phyloP scores from a whole-genome alignment of 2,797 vertebrate species.

The Danio kyathit region DNA sequence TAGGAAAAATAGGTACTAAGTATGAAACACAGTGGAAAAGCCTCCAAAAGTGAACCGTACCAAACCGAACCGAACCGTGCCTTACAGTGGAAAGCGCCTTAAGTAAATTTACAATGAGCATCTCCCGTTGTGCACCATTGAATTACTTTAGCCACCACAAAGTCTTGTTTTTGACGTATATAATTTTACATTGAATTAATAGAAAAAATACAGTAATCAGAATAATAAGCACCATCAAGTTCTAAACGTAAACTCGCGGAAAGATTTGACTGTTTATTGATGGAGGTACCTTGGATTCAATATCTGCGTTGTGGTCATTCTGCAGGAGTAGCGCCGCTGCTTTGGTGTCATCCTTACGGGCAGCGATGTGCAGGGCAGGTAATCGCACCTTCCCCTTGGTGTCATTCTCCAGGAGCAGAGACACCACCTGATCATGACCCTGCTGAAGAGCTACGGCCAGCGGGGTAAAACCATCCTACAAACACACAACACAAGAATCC shows the following conservation, averaged over 20 bases:
- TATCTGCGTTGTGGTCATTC: slow-evolving; percentile 95
- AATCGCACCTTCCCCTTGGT: slow-evolving; percentile 98
- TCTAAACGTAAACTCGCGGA: slow-evolving; percentile 39
- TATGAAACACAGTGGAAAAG: too few relatives aligned
- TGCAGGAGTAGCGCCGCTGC: slow-evolving; percentile 94
- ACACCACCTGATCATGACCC: slow-evolving; percentile 98
- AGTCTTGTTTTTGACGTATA: background rate
- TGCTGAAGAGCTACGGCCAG: slow-evolving; percentile 97
- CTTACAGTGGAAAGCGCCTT: background rate
- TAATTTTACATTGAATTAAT: background rate
- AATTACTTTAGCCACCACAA: slow-evolving; percentile 24
- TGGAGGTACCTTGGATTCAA: slow-evolving; percentile 93
- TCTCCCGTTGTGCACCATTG: slow-evolving; percentile 24
- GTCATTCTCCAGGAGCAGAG: slow-evolving; percentile 95
- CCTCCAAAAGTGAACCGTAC: too few relatives aligned
- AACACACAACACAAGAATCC: slow-evolving; percentile 11
- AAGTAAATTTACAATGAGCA: slow-evolving; percentile 25
- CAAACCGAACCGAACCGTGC: too few relatives aligned
- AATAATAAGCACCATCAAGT: slow-evolving; percentile 55
- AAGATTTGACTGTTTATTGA: slow-evolving; percentile 19
- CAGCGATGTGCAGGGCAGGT: slow-evolving; percentile 95
- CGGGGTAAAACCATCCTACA: slow-evolving; percentile 95
- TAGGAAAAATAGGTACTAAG: too few relatives aligned
- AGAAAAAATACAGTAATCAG: background rate
- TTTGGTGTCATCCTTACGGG: slow-evolving; percentile 97